phyloP scores from a whole-genome alignment of 2,113 vertebrate species.

The Tautogolabrus adspersus region DNA sequence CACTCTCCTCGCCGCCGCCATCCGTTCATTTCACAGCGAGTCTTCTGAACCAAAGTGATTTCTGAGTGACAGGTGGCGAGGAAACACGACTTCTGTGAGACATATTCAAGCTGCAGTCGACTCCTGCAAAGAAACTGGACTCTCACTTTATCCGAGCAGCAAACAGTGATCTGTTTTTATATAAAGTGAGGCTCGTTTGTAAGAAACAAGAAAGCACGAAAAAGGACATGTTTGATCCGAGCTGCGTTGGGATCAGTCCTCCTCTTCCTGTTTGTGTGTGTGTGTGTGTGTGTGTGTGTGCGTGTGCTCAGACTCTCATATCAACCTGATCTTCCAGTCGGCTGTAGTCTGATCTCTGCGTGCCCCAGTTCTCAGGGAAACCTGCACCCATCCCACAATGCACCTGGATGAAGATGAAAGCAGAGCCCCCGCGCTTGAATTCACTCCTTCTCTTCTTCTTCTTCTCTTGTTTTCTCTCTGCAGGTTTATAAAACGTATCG shows the following conservation, averaged over 20 bases:
- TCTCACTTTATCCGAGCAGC: not conserved
- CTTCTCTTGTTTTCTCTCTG: not conserved
- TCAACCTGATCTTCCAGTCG: conserved; percentile 23
- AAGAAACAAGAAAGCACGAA: no score
- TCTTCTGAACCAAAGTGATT: not conserved
- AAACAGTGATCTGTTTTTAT: not conserved
- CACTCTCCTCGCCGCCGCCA: not conserved
- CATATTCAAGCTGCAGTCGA: no score
- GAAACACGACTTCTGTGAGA: not conserved
- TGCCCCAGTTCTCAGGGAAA: conserved; percentile 41
- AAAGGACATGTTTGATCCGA: no score
- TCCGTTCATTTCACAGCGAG: conserved; percentile 13
- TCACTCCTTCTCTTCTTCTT: not conserved
- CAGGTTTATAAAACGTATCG: conserved; percentile 6
- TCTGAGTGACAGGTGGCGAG: not conserved
- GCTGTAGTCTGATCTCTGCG: not conserved
- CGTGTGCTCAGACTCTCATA: not conserved
- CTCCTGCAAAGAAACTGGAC: not conserved
- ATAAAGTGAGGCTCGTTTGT: no score
- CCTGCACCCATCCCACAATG: conserved; percentile 10
- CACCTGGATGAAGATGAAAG: conserved; percentile 15
- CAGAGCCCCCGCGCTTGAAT: not conserved
- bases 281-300: not conserved
- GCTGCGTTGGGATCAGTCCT: no score
- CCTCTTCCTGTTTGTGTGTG: not conserved